Conservation (phyloP, 1,140 invertebrate species). For the Popillia japonica region DNA sequence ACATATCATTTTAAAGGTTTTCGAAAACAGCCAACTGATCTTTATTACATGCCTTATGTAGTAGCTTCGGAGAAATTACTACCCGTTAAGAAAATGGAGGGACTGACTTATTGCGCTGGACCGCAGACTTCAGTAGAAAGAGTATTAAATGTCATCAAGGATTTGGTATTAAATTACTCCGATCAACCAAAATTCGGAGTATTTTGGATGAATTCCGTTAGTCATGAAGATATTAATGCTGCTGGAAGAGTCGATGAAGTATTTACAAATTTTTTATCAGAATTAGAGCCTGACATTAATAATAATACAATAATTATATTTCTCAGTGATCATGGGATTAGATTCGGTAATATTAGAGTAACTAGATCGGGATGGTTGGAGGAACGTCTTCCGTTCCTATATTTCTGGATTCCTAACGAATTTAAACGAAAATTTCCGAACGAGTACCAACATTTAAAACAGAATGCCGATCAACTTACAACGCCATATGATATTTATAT, state of each 20-base stretch:
- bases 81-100: conserved; percentile 57
- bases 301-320: conserved; percentile 73
- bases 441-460: conserved; percentile 66
- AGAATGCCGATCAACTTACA: conserved; percentile 71
- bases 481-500: conserved; percentile 81
- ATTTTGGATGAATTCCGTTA: conserved; percentile 72
- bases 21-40: conserved; percentile 74
- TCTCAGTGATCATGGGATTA: conserved; percentile 85
- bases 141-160: conserved; percentile 67
- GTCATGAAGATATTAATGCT: conserved; percentile 71
- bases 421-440: conserved; percentile 68
- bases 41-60: conserved; percentile 76
- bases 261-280: conserved; percentile 64
- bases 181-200: conserved; percentile 70
- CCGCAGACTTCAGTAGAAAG: conserved; percentile 65
- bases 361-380: conserved; percentile 82
- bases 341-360: conserved; percentile 77
- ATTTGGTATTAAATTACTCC: conserved; percentile 68
- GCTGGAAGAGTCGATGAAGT: conserved; percentile 67
- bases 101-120: conserved; percentile 63
- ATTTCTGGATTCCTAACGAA: conserved; percentile 73
- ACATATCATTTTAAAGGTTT: conserved; percentile 73
- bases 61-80: conserved; percentile 65
- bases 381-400: conserved; percentile 82
- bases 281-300: conserved; percentile 58